Percentiles rank a stretch among this genome's conserved stretches.
Evolutionary conservation across 2,113 vertebrate species (phyloP).

Genomic region (Dendrocopos noguchii): DNA sequence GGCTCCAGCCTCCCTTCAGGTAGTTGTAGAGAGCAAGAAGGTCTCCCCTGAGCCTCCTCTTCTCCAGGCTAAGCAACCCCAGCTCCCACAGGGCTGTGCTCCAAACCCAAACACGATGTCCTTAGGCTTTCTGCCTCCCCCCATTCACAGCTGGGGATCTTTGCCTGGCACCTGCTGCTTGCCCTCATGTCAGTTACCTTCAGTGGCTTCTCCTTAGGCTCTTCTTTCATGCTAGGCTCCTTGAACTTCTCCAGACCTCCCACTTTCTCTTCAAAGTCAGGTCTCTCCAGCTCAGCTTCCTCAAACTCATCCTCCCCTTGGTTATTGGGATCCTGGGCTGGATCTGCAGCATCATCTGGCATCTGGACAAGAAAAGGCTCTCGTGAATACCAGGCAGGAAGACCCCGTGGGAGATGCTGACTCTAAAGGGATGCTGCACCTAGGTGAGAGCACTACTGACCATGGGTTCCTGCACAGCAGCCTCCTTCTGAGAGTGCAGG

Average conservation of each 20-base stretch:
- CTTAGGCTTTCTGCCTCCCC: not conserved
- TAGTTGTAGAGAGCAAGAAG: too few species aligned
- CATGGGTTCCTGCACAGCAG: slow-evolving; percentile 7
- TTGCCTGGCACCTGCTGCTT: not conserved
- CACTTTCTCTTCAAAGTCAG: slow-evolving; percentile 67
- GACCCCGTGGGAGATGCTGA: not conserved
- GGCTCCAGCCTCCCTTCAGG: too few species aligned
- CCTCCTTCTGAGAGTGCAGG: not conserved
- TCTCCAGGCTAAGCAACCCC: too few species aligned
- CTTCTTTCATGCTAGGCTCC: not conserved
- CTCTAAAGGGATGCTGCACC: too few species aligned
- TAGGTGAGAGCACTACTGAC: not conserved
- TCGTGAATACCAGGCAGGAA: not conserved
- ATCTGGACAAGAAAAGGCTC: not conserved
- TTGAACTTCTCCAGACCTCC: not conserved
- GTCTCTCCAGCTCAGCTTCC: slow-evolving; percentile 75
- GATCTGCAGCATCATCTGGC: slow-evolving; percentile 58
- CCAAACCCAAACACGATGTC: not conserved
- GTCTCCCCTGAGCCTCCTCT: too few species aligned
- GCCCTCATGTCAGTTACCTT: slow-evolving; percentile 32
- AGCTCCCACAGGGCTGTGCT: too few species aligned
- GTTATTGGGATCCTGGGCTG: slow-evolving; percentile 72
- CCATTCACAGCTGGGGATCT: not conserved
- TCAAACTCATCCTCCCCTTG: slow-evolving; percentile 79
- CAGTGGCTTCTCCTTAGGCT: not conserved